Evolutionary conservation across 1,140 invertebrate species (phyloP), one percentile per base, ranked within the genome.

Genomic region (Saxidomus purpurata): DNA sequence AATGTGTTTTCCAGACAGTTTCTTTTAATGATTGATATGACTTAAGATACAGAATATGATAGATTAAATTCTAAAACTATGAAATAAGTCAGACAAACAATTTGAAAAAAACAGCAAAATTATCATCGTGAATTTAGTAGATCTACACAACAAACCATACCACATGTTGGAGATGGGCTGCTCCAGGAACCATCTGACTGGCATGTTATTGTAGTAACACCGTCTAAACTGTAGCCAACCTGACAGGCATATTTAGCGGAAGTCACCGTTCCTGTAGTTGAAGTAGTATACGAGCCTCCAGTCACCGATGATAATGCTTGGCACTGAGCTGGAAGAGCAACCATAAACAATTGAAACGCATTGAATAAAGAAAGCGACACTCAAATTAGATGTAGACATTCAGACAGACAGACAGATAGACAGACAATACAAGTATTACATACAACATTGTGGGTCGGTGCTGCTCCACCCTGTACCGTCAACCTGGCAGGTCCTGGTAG

Each of bases 221-320:
- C 86, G 49, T 80, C 59, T 3, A 88, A 28, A 69, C 43, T 63
- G 36, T 80, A 88, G 22, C 86, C 86, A 8, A 81, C 61, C 4
- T 38, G 22, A 55, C 86, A 88, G 19, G 77, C 47, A 67, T 80
- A 88, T 55, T 28, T 88, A 43, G 86, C 86, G 52, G 86, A 81
- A 13, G 86, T 88, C n/a, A 69, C 25, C 4, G 77, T 88, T 1
- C 86, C 86, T 34, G 76, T 47, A 0, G 86, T 81, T 52, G 77
- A 28, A 11, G 49, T 22, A 9, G 40, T 25, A 22, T 55, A 74
- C 13, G 49, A 67, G 8, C 86, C 86, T 13, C 86, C 71, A 25
- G 61, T 38, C 1, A 74, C 71, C 6, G 34, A 11, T 1, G 52
- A 40, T 3, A 88, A 49, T 17, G 74, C 36, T 13, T 6, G 0